Evolutionary conservation across 1,140 invertebrate genomes (phyloP).

Genomic region (Thaumetopoea pityocampa): DNA sequence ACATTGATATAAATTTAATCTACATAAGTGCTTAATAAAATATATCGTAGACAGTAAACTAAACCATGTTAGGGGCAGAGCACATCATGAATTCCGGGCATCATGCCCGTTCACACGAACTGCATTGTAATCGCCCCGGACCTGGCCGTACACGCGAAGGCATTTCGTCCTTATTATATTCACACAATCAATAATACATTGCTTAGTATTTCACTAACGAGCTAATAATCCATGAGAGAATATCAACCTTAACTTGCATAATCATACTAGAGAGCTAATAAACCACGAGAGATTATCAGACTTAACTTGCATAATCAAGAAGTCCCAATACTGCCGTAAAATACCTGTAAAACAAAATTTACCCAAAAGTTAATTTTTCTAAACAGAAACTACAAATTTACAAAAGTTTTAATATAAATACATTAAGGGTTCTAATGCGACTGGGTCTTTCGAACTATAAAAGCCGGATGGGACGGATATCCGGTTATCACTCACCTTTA

Average conservation of each 20-base stretch:
- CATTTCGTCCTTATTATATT: slow-evolving; percentile 41
- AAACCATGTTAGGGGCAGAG: slow-evolving; percentile 42
- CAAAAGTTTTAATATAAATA: slow-evolving; percentile 12
- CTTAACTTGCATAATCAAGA: too few relatives aligned
- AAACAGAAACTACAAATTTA: too few relatives aligned
- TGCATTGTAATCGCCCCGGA: slow-evolving; percentile 55
- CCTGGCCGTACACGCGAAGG: slow-evolving; percentile 29
- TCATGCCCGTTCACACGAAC: slow-evolving; percentile 36
- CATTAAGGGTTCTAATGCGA: slow-evolving; percentile 1
- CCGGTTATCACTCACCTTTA: slow-evolving; percentile 60
- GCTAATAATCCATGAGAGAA: neutral
- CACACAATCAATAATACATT: too few relatives aligned
- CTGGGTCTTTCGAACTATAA: slow-evolving; percentile 25
- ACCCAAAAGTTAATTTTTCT: too few relatives aligned
- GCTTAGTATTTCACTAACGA: too few relatives aligned
- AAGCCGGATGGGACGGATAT: slow-evolving; percentile 27
- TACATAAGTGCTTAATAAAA: too few relatives aligned
- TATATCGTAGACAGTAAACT: slow-evolving; percentile 16
- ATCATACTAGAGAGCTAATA: too few relatives aligned
- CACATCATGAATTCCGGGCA: slow-evolving; percentile 52
- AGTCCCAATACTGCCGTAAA: too few relatives aligned
- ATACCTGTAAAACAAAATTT: too few relatives aligned
- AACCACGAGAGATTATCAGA: too few relatives aligned
- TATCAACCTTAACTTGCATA: too few relatives aligned
- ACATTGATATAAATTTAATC: too few relatives aligned